Evolutionary conservation across 2,113 vertebrate genomes (phyloP).

Genomic region (Gallinago undulata): DNA sequence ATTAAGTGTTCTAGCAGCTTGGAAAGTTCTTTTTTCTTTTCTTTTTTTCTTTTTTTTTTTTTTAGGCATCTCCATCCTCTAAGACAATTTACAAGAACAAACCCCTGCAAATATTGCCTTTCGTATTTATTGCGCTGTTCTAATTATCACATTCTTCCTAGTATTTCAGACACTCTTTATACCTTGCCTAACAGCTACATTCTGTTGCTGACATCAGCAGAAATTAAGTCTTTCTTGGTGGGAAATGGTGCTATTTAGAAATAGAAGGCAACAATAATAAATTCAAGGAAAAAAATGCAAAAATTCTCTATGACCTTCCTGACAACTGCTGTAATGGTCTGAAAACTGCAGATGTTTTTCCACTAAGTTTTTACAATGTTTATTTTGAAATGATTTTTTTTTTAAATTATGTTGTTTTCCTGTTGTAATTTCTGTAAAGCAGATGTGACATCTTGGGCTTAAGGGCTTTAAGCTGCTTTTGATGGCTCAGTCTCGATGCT

Average conservation of each 20-base stretch:
- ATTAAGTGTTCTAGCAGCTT: neutral
- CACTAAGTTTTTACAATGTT: slow-evolving; percentile 53
- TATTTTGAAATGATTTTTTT: slow-evolving; percentile 29
- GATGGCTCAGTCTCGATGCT: neutral
- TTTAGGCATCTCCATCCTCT: neutral
- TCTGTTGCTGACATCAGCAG: slow-evolving; percentile 5
- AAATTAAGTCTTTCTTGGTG: neutral
- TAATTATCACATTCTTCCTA: neutral
- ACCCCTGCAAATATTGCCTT: neutral
- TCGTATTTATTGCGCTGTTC: neutral
- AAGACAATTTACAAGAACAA: neutral
- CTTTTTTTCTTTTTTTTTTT: neutral
- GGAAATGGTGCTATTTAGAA: slow-evolving; percentile 19
- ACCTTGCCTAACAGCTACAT: neutral
- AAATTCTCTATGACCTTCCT: slow-evolving; percentile 34
- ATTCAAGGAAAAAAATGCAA: slow-evolving; percentile 7
- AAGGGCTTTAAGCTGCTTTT: slow-evolving; percentile 6
- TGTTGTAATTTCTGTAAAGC: slow-evolving; percentile 63
- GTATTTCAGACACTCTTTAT: neutral
- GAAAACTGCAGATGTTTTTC: slow-evolving; percentile 65
- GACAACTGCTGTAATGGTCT: slow-evolving; percentile 30
- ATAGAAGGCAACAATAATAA: slow-evolving; percentile 49
- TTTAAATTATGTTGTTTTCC: slow-evolving; percentile 42
- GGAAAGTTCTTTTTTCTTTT: neutral
- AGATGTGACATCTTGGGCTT: slow-evolving; percentile 52